Percentiles rank a stretch among this genome's conserved stretches.
phyloP scores from a whole-genome alignment of 2,113 vertebrate genomes.

The Cisticola juncidis region DNA sequence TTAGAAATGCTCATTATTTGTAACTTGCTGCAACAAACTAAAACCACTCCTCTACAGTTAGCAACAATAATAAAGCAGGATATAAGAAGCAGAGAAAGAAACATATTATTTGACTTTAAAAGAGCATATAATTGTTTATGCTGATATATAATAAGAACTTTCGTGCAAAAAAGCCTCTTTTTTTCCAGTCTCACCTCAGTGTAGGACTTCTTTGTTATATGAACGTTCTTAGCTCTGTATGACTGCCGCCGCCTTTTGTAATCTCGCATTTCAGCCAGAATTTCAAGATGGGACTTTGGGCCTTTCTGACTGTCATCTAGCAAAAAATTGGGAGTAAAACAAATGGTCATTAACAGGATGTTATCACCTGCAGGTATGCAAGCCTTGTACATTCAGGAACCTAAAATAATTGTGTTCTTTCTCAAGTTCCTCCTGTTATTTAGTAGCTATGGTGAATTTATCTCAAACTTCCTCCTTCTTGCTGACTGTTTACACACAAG shows the following conservation, averaged over 20 bases:
- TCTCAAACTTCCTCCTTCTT: not conserved
- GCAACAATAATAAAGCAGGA: not conserved
- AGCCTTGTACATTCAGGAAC: not conserved
- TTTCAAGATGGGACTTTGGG: constrained; percentile 95
- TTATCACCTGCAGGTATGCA: not conserved
- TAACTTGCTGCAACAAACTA: not conserved
- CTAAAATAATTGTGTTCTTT: not conserved
- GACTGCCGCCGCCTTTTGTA: constrained; percentile 96
- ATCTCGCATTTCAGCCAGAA: constrained; percentile 97
- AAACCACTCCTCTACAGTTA: not conserved
- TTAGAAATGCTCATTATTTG: not conserved
- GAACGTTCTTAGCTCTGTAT: constrained; percentile 96
- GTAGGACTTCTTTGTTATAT: constrained; percentile 98
- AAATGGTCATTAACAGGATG: not conserved
- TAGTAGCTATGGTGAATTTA: not conserved
- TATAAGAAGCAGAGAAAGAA: not conserved
- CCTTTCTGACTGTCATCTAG: constrained; percentile 87
- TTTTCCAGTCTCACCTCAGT: constrained; percentile 82
- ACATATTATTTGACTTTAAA: not conserved
- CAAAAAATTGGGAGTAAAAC: not conserved
- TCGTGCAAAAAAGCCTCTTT: not conserved
- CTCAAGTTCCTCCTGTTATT: not conserved
- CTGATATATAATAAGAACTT: not conserved
- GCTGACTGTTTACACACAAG: not conserved
- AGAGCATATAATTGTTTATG: not conserved